These are phyloP conservation scores for Platichthys stellatus DNA, from an alignment of 2,113 vertebrate genomes.

Conservation along the genomic window DNA sequence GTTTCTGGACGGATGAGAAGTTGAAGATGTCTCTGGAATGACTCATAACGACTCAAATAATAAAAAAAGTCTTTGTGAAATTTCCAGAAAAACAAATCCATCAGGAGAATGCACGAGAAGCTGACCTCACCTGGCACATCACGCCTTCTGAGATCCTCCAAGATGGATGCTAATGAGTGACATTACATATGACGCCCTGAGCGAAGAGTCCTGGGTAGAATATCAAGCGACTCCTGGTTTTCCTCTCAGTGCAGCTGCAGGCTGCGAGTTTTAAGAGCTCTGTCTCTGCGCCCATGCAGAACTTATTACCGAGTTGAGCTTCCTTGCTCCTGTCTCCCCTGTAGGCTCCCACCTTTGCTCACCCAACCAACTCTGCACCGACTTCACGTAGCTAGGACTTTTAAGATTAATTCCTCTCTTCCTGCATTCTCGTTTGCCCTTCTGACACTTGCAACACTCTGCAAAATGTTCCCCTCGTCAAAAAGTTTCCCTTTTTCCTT, in stretches of 20 bases:
- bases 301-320: slow-evolving; percentile 34
- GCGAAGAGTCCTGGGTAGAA: slow-evolving; percentile 35
- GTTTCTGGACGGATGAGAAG: neutral
- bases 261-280: slow-evolving; percentile 71
- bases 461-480: slow-evolving; percentile 59
- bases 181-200: slow-evolving; percentile 43
- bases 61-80: neutral
- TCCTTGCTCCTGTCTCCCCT: slow-evolving; percentile 30
- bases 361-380: slow-evolving; percentile 14
- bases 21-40: neutral
- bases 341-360: slow-evolving; percentile 30
- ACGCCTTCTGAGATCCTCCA: slow-evolving; percentile 40
- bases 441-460: slow-evolving; percentile 43
- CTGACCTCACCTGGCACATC: slow-evolving; percentile 23
- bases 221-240: slow-evolving; percentile 46
- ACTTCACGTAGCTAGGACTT: neutral
- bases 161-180: slow-evolving; percentile 46
- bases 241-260: slow-evolving; percentile 72
- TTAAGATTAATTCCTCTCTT: slow-evolving; percentile 50
- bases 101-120: neutral
- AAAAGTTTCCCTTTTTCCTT: slow-evolving; percentile 53
- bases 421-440: slow-evolving; percentile 37
- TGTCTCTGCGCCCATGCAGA: slow-evolving; percentile 32
- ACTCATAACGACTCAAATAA: neutral
- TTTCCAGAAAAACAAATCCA: neutral